A percentile compares a stretch with the other conserved stretches of the same genome.
phyloP scores from a whole-genome alignment of 2,888 invertebrate genomes.

The Calliphora vomitoria region DNA sequence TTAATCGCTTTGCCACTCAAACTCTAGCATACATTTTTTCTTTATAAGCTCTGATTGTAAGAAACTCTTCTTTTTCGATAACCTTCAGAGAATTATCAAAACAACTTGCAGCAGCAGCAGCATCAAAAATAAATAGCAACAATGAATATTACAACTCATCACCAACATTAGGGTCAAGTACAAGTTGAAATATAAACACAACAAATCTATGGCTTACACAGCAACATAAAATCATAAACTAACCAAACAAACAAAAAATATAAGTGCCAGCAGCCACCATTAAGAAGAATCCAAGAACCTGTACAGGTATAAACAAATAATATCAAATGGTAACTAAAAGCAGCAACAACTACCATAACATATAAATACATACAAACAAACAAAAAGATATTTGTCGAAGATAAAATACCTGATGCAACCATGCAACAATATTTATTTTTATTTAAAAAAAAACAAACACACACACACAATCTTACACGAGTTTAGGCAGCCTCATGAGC shows the following conservation, averaged over 20 bases:
- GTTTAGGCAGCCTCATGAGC: conserved; percentile 12
- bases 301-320: conserved; percentile 54
- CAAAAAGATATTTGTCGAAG: conserved; percentile 45
- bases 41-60: conserved; percentile 33
- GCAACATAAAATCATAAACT: conserved; percentile 27
- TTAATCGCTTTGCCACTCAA: conserved; percentile 54
- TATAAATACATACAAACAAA: conserved; percentile 42
- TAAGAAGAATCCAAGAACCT: conserved; percentile 25
- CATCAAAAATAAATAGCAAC: conserved; percentile 43
- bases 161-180: conserved; percentile 71
- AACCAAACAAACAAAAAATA: conserved; percentile 2
- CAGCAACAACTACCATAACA: neutral
- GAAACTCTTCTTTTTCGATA: conserved; percentile 60
- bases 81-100: conserved; percentile 64
- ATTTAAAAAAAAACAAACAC: conserved; percentile 20
- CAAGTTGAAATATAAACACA: conserved; percentile 68
- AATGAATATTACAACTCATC: conserved; percentile 65
- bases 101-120: conserved; percentile 27
- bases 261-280: conserved; percentile 29
- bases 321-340: conserved; percentile 61
- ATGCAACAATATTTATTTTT: conserved; percentile 37
- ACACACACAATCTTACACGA: neutral
- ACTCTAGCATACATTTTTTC: conserved; percentile 31
- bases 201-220: conserved; percentile 42
- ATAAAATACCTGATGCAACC: conserved; percentile 67